Evolutionary conservation across 1,140 invertebrate species (phyloP).

Genomic region (Papilio helenus): DNA sequence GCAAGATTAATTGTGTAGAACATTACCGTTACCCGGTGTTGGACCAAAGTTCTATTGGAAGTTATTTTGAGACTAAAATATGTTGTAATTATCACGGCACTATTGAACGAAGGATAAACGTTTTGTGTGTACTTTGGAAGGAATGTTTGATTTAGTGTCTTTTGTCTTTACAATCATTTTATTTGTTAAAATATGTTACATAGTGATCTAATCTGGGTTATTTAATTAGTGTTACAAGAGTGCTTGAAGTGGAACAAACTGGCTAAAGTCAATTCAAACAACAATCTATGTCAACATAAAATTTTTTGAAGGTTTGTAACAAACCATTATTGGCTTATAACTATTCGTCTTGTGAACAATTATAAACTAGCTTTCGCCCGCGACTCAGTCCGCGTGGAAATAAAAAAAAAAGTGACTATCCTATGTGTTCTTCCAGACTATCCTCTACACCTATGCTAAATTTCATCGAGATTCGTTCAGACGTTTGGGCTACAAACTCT

Average conservation of each 20-base stretch:
- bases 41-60: slow-evolving; percentile 22
- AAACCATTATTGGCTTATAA: background rate
- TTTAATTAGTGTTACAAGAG: background rate
- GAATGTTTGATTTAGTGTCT: background rate
- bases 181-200: background rate
- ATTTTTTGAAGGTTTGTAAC: background rate
- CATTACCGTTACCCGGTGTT: slow-evolving; percentile 27
- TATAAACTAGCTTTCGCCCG: no score
- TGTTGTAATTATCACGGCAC: slow-evolving; percentile 12
- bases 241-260: background rate
- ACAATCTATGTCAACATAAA: background rate
- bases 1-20: slow-evolving; percentile 44
- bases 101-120: background rate
- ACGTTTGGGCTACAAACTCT: no score
- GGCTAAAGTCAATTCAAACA: background rate
- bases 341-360: background rate
- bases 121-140: background rate
- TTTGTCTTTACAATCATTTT: background rate
- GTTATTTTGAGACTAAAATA: slow-evolving; percentile 31
- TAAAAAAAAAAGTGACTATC: no score
- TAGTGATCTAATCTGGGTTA: background rate
- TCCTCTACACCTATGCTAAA: no score
- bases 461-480: no score
- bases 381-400: no score
- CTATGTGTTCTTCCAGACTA: no score